These are phyloP conservation scores for Trypoxylon attenuatum DNA, from an alignment of 2,888 invertebrate genomes.

Conservation along the genomic window DNA sequence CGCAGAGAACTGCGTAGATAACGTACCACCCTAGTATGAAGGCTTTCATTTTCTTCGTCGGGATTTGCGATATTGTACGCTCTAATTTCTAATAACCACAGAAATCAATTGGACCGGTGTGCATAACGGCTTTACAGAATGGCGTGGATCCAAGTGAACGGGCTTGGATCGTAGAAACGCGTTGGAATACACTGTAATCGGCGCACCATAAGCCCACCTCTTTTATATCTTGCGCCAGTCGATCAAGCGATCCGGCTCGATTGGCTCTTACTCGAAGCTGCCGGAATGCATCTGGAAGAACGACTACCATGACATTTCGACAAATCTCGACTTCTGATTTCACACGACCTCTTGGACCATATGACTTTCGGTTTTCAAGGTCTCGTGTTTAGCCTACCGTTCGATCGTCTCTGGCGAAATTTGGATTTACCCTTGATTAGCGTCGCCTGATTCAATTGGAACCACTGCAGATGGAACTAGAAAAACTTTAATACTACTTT, in stretches of 20 bases:
- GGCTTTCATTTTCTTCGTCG: slow-evolving; percentile 24
- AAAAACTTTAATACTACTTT: no score
- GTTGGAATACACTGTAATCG: slow-evolving; percentile 59
- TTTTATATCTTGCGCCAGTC: slow-evolving; percentile 62
- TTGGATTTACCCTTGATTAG: not conserved
- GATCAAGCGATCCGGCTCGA: slow-evolving; percentile 38
- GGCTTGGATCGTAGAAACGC: slow-evolving; percentile 35
- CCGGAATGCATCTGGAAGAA: slow-evolving; percentile 45
- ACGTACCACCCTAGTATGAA: slow-evolving; percentile 13
- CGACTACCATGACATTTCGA: slow-evolving; percentile 41
- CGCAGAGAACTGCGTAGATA: slow-evolving; percentile 27
- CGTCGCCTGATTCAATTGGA: no score
- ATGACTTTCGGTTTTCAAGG: slow-evolving; percentile 2
- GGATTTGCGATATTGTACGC: not conserved
- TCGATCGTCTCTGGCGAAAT: not conserved
- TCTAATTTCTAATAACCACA: not conserved
- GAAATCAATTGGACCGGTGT: not conserved
- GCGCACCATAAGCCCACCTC: slow-evolving; percentile 47
- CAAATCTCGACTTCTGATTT: slow-evolving; percentile 52
- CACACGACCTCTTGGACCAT: slow-evolving; percentile 40
- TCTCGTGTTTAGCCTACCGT: slow-evolving; percentile 6
- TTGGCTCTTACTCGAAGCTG: slow-evolving; percentile 44
- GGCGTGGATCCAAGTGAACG: not conserved
- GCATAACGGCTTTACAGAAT: not conserved
- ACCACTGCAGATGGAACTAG: no score